Percentiles rank a stretch among this genome's conserved stretches.
Evolutionary conservation across 2,797 vertebrate genomes (phyloP).

Genomic region (Aplochiton taeniatus): DNA sequence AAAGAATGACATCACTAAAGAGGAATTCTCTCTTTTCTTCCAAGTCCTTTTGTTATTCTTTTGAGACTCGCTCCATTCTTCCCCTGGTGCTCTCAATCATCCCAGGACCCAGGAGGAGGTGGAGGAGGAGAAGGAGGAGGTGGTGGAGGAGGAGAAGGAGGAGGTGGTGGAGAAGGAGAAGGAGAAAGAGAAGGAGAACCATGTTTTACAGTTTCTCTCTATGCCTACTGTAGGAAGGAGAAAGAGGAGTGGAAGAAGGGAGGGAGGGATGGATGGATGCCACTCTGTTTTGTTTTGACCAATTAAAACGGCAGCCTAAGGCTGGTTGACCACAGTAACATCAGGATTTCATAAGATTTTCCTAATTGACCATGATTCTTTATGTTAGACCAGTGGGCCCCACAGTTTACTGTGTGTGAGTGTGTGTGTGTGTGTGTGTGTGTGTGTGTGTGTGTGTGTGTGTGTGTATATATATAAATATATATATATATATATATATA

Average conservation of each 20-base stretch:
- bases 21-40: constrained; percentile 77
- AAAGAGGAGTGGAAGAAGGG: not conserved
- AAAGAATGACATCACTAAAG: constrained; percentile 70
- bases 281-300: not conserved
- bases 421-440: constrained; percentile 22
- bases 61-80: constrained; percentile 55
- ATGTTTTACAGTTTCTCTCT: not conserved
- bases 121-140: not conserved
- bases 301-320: not conserved
- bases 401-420: constrained; percentile 27
- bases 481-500: too few relatives aligned
- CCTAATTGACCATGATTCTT: constrained; percentile 50
- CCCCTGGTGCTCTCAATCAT: constrained; percentile 27
- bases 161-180: too few relatives aligned
- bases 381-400: too few relatives aligned
- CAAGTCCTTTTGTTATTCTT: constrained; percentile 75
- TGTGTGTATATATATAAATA: too few relatives aligned
- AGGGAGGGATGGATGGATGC: constrained; percentile 3
- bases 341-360: constrained; percentile 44
- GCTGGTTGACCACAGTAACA: constrained; percentile 27
- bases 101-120: not conserved
- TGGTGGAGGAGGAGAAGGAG: constrained; percentile 7
- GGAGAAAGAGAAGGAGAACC: not conserved
- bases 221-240: not conserved
- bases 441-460: not conserved